Conservation (phyloP, 2,113 vertebrate species). For the Mustela nigripes region DNA sequence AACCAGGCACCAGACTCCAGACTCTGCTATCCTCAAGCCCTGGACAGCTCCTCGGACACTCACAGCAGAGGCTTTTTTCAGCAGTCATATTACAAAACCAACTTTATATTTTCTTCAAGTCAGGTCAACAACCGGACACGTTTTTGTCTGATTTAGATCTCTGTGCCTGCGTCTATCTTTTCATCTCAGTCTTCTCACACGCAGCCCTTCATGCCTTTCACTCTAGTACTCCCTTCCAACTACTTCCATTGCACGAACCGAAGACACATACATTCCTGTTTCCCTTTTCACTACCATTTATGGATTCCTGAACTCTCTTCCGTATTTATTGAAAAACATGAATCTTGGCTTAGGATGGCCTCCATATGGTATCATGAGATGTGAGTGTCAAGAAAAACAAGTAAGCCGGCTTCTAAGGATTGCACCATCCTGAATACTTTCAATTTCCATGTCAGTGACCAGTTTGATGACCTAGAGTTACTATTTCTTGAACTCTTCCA, state of each 20-base stretch:
- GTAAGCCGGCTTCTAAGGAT: neutral
- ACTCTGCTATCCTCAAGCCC: neutral
- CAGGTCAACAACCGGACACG: neutral
- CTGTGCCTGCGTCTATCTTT: rapidly evolving
- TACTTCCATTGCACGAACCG: neutral
- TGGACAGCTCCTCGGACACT: neutral
- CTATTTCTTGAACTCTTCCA: neutral
- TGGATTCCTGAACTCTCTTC: neutral
- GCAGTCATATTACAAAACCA: neutral
- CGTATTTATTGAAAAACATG: neutral
- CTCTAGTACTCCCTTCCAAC: neutral
- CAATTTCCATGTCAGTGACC: neutral
- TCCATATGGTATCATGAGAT: neutral
- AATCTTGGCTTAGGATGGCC: neutral
- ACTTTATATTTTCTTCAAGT: neutral
- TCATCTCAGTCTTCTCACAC: neutral
- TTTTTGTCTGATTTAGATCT: neutral
- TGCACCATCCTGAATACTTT: neutral
- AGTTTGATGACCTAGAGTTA: neutral
- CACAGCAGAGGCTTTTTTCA: neutral
- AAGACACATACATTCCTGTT: neutral
- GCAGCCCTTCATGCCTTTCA: neutral
- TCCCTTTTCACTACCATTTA: neutral
- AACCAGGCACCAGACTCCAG: neutral
- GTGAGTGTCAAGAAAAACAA: neutral